phyloP scores from a whole-genome alignment of 1,140 invertebrate species.

The Pseudomyrmex cubaensis region DNA sequence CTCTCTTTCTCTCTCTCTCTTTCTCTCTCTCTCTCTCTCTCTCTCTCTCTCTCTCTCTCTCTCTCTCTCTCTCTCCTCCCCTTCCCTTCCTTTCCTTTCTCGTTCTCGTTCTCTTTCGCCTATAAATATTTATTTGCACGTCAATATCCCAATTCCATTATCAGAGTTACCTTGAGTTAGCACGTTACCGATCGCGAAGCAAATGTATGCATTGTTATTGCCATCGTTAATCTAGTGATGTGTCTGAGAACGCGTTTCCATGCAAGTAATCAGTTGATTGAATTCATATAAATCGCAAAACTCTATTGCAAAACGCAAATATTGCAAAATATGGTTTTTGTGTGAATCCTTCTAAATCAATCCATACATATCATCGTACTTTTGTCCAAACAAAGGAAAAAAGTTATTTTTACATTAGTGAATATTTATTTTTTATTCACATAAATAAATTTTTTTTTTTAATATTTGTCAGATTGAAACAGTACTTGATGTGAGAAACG shows the following conservation, averaged over 20 bases:
- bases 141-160: constrained; percentile 55
- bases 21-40: background rate
- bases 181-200: constrained; percentile 27
- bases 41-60: background rate
- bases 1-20: background rate
- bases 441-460: background rate
- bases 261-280: background rate
- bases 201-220: constrained; percentile 35
- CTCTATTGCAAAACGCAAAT: too few species aligned
- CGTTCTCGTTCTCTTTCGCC: constrained; percentile 8
- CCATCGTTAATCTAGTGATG: too few species aligned
- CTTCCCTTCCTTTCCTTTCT: background rate
- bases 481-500: constrained; percentile 10
- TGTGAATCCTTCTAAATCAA: too few species aligned
- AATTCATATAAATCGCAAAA: background rate
- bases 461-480: background rate
- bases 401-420: too few species aligned
- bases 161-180: constrained; percentile 37
- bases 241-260: background rate
- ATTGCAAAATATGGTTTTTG: too few species aligned
- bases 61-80: constrained; percentile 17
- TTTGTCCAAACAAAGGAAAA: too few species aligned
- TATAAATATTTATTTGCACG: constrained; percentile 54
- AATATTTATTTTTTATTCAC: background rate
- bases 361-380: too few species aligned